Conservation (phyloP, 1,140 invertebrate species). For the Steinernema khuongi region DNA sequence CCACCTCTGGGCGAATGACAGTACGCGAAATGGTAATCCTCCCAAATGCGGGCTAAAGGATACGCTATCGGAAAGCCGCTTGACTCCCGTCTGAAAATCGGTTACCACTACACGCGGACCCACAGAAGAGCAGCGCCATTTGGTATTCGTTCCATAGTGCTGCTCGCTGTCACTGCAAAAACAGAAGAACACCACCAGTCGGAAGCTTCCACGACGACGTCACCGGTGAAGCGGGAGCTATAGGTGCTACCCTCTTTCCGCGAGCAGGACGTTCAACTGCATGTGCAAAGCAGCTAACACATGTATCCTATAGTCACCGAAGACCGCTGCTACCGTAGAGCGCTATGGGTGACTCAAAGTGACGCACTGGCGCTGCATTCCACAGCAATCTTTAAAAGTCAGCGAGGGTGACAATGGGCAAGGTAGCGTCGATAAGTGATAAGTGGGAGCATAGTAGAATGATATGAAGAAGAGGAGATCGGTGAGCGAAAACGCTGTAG, state of each 20-base stretch:
- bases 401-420: neutral
- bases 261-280: no score
- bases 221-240: neutral
- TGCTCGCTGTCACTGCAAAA: neutral
- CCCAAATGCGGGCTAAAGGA: no score
- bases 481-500: neutral
- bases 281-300: no score
- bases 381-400: neutral
- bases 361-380: neutral
- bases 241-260: no score
- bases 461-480: neutral
- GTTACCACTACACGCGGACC: neutral
- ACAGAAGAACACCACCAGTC: constrained; percentile 10
- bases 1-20: no score
- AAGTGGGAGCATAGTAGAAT: neutral
- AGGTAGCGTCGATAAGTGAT: neutral
- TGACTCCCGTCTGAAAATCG: no score
- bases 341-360: no score
- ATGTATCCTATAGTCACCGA: no score
- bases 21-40: no score
- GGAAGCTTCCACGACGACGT: constrained; percentile 11
- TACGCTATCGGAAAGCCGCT: no score
- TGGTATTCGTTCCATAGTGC: neutral
- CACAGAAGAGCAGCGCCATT: neutral
- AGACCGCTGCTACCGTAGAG: no score